A percentile compares a stretch with the other conserved stretches of the same genome.
phyloP scores from a whole-genome alignment of 1,140 invertebrate genomes.

The Psix sp. region DNA sequence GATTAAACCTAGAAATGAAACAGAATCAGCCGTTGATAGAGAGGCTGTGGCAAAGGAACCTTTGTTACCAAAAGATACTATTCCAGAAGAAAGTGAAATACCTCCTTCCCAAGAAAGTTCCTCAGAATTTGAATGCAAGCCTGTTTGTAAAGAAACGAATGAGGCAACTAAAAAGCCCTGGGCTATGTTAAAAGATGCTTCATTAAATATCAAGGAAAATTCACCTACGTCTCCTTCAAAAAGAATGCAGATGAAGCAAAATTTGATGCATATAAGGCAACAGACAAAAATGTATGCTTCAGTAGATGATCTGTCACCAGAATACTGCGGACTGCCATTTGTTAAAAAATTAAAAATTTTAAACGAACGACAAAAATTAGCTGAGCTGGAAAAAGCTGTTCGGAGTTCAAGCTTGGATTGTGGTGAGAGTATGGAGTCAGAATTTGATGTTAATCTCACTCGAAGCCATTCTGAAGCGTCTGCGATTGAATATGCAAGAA shows the following conservation, averaged over 20 bases:
- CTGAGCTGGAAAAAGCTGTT: slow-evolving; percentile 85
- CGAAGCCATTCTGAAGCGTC: slow-evolving; percentile 82
- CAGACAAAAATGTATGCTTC: slow-evolving; percentile 85
- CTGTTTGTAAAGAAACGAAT: slow-evolving; percentile 20
- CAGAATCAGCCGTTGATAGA: slow-evolving; percentile 59
- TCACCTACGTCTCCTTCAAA: slow-evolving; percentile 58
- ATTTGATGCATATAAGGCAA: slow-evolving; percentile 67
- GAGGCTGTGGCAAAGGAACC: slow-evolving; percentile 66
- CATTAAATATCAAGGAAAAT: slow-evolving; percentile 63
- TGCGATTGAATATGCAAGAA: slow-evolving; percentile 75
- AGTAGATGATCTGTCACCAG: slow-evolving; percentile 90
- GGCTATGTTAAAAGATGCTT: slow-evolving; percentile 74
- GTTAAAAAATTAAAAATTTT: slow-evolving; percentile 92
- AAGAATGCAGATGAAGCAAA: slow-evolving; percentile 64
- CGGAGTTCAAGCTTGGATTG: slow-evolving; percentile 89
- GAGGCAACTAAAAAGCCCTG: slow-evolving; percentile 67
- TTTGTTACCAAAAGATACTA: slow-evolving; percentile 61
- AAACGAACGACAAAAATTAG: slow-evolving; percentile 90
- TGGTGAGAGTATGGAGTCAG: slow-evolving; percentile 79
- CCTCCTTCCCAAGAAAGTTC: slow-evolving; percentile 33
- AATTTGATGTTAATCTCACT: slow-evolving; percentile 78
- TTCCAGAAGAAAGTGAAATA: slow-evolving; percentile 59
- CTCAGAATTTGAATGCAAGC: neutral
- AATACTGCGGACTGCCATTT: slow-evolving; percentile 90
- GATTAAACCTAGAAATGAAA: slow-evolving; percentile 85